Base-by-base conservation (phyloP, 1,140 invertebrate species). In the Cydia splendana region DNA sequence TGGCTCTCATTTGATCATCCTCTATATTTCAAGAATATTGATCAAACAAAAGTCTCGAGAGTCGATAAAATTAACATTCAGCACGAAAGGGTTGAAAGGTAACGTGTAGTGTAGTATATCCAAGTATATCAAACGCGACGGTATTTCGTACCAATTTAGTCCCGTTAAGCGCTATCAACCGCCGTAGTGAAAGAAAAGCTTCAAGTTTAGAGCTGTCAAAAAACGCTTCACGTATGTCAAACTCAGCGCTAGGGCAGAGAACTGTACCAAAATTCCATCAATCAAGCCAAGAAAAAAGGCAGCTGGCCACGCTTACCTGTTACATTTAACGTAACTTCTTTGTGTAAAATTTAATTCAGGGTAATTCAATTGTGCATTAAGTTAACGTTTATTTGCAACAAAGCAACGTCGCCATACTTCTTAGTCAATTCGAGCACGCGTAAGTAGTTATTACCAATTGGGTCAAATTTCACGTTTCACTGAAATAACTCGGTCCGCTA, bases 401-500 rank as follows among this genome's bases (percentile, higher is more conserved):
- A 57, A 57, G 53, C n/a, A 57, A 57, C 53, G 7, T 18, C 53
- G n/a, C 53, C 53, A 13, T n/a, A 51, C 53, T 57, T 57, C 13
- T 67, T 34, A 34, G 65, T 15, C 13, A 34, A 6, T 34, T 4
- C 9, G 30, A 34, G 28, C 65, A 69, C 65, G 65, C 65, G 65
- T 69, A 69, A 30, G 65, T 69, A 69, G 30, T 30, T 18, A 30
- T 65, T 28, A 65, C 28, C 12, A 69, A 69, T 9, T 9, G 30
- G 65, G 65, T 69, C 65, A 69, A 69, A 69, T 69, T 69, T 38
- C 65, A 69, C 28, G 30, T 38, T n/a, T 69, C 30, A 69, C 65
- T 69, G 30, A 38, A 69, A 69, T 69, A 74, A 74, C 42, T 48
- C 73, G 1, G 45, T 74, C 9, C 28, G 73, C n/a, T 5, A 45